phyloP scores from a whole-genome alignment of 2,888 invertebrate species.

The Catocala sponsa region DNA sequence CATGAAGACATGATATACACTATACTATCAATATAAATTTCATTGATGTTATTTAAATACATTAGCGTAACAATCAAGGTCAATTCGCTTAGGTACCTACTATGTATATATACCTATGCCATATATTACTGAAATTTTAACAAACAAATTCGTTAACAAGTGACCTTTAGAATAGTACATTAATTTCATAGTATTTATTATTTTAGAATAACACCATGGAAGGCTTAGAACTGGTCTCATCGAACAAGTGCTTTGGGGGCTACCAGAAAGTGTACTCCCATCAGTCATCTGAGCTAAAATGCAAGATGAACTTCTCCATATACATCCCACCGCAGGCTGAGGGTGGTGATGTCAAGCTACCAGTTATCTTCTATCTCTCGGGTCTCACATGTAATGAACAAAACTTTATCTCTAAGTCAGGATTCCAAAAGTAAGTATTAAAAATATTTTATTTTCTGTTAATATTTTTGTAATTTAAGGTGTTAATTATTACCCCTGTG shows the following conservation, averaged over 20 bases:
- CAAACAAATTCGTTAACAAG: background rate
- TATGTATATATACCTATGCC: too few relatives aligned
- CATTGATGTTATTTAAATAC: too few relatives aligned
- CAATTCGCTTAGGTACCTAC: too few relatives aligned
- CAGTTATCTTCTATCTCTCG: constrained; percentile 96
- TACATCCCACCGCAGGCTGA: constrained; percentile 94
- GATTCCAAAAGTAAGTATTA: constrained; percentile 92
- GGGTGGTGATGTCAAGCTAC: constrained; percentile 89
- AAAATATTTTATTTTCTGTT: background rate
- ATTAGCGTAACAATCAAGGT: too few relatives aligned
- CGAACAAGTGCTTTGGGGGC: constrained; percentile 94
- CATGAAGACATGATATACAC: too few relatives aligned
- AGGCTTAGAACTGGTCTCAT: constrained; percentile 89
- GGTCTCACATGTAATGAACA: constrained; percentile 98
- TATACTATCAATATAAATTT: too few relatives aligned
- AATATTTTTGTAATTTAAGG: too few relatives aligned
- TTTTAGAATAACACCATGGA: constrained; percentile 77
- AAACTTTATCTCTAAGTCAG: constrained; percentile 98
- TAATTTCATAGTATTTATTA: constrained; percentile 5
- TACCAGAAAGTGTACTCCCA: constrained; percentile 95
- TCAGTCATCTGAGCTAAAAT: constrained; percentile 92
- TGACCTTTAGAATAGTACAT: background rate
- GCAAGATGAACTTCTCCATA: constrained; percentile 97
- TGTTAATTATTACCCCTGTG: too few relatives aligned
- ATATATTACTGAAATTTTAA: background rate